A percentile compares a stretch with the other conserved stretches of the same genome.
Conservation (phyloP, 2,113 vertebrate genomes). For the Okapia johnstoni region DNA sequence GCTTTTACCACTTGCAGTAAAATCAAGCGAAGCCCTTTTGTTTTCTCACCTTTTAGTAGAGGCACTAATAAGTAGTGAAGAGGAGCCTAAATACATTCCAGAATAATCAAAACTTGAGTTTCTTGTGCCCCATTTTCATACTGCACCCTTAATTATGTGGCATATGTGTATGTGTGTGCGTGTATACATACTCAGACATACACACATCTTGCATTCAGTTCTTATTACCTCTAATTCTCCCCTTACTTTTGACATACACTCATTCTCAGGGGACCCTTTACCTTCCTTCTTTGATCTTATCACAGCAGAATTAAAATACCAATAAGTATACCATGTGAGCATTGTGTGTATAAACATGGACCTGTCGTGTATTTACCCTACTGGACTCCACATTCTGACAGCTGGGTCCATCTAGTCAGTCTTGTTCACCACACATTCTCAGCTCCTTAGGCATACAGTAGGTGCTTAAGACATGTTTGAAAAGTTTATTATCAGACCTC, state of each 20-base stretch:
- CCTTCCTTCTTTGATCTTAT: not conserved
- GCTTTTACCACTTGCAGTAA: not conserved
- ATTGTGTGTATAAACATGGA: not conserved
- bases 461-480: not conserved
- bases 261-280: not conserved
- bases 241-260: not conserved
- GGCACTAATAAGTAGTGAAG: not conserved
- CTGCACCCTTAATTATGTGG: not conserved
- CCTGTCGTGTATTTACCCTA: not conserved
- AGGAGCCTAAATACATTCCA: not conserved
- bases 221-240: not conserved
- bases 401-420: not conserved
- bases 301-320: not conserved
- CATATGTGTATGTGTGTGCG: not conserved
- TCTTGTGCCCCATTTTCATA: fast-evolving
- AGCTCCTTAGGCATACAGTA: not conserved
- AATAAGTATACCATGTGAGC: not conserved
- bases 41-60: not conserved
- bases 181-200: too few relatives aligned
- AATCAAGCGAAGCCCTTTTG: not conserved
- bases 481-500: not conserved
- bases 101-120: not conserved
- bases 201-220: not conserved
- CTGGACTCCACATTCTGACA: not conserved
- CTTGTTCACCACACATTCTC: not conserved